Base-by-base conservation (phyloP, 2,797 vertebrate genomes). In the Myripristis murdjan region DNA sequence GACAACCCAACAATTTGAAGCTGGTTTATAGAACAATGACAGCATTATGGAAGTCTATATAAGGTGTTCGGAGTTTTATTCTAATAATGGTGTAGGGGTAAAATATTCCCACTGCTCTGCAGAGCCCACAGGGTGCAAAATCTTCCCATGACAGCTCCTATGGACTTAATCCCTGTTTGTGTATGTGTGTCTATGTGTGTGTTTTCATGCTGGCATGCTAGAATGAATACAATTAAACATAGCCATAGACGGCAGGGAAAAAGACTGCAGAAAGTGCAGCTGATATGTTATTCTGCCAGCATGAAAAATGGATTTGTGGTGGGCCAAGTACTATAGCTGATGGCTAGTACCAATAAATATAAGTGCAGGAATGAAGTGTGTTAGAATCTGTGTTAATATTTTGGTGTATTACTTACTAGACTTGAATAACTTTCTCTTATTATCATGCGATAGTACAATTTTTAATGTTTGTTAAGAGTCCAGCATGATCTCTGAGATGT, bases 21-120 rank as follows among this genome's bases (percentile, higher is more conserved):
- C 35, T 6, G 18, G 1, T 77, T 67, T 52, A 33, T 20, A 22
- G 26, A 51, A 60, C 58, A 23, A 22, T 33, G 22, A 18, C 0
- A 4, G 41, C 24, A 48, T 22, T 41, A 47, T 22, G 5, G 8
- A 64, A 14, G 8, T 24, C 39, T n/a, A 2, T 51, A 48, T 39
- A 70, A 44, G 4, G 12, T 28, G 28, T 20, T 11, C 8, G 18
- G 15, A 33, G 20, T 14, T 9, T 35, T 49, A 63, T 62, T 28
- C 5, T 18, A 8, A 46, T 10, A 6, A 12, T 23, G 26, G 10
- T 41, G 48, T 24, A 14, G n/a, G 26, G 28, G 23, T 6, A 35
- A 24, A 57, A 15, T 33, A 37, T 61, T 51, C 57, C 22, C 20
- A 49, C 61, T 70, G 47, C 23, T 73, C 11, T 48, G 18, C 11